These are phyloP conservation scores for Papilio elwesi DNA, from an alignment of 2,888 invertebrate genomes.

Conservation along the genomic window DNA sequence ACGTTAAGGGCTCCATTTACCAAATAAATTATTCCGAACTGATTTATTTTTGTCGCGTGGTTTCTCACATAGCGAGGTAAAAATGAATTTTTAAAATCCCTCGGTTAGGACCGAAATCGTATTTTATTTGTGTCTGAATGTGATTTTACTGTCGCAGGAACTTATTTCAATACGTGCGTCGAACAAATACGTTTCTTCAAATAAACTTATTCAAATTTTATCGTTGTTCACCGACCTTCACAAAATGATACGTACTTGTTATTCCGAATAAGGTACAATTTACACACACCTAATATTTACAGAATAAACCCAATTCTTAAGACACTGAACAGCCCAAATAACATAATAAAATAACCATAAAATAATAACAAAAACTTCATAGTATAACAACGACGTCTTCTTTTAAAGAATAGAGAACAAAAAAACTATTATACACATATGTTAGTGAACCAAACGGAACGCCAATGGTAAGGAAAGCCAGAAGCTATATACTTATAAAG, in stretches of 20 bases:
- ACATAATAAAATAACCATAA: too few relatives aligned
- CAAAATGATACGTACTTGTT: conserved; percentile 1
- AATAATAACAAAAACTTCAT: too few relatives aligned
- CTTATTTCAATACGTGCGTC: conserved; percentile 11
- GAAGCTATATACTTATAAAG: too few relatives aligned
- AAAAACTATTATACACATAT: too few relatives aligned
- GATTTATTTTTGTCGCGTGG: conserved; percentile 46
- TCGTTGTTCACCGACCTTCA: conserved; percentile 6
- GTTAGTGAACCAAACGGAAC: too few relatives aligned
- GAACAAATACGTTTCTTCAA: conserved; percentile 19
- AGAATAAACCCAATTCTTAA: background rate
- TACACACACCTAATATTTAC: background rate
- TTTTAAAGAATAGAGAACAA: too few relatives aligned
- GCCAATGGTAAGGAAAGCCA: too few relatives aligned
- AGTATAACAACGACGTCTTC: too few relatives aligned
- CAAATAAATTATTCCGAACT: conserved; percentile 63
- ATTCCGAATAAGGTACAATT: background rate
- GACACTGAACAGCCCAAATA: too few relatives aligned
- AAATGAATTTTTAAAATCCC: conserved; percentile 40
- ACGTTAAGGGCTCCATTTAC: conserved; percentile 55
- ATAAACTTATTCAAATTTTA: conserved; percentile 12
- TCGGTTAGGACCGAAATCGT: conserved; percentile 29
- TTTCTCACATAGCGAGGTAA: conserved; percentile 40
- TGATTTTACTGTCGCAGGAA: conserved; percentile 19
- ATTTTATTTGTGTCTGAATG: conserved; percentile 31